Percentiles rank a stretch among this genome's conserved stretches.
Conservation (phyloP, 1,140 invertebrate genomes). For the Drosophila persimilis region DNA sequence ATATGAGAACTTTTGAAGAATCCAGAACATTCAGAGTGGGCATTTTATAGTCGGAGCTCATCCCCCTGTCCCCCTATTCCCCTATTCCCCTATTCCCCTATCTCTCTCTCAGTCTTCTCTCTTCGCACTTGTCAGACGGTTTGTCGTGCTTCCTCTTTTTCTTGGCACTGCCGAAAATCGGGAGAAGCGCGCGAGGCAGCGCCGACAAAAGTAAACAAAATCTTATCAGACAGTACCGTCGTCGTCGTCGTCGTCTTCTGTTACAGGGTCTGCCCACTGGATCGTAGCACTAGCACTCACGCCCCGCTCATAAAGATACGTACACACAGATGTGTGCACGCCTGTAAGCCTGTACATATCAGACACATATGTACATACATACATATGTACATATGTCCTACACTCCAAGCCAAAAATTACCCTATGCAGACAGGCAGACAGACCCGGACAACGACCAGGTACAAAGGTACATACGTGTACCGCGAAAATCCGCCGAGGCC, state of each 20-base stretch:
- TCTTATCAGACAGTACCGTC: conserved; percentile 35
- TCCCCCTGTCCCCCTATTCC: not conserved
- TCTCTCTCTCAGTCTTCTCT: conserved; percentile 1
- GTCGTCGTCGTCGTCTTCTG: not conserved
- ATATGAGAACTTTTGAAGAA: not conserved
- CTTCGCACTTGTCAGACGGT: conserved; percentile 5
- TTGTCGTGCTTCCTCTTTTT: conserved; percentile 22
- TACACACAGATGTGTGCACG: conserved; percentile 15
- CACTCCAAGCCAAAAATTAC: too few relatives aligned
- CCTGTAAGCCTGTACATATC: too few relatives aligned
- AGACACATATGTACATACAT: too few relatives aligned
- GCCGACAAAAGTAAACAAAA: conserved; percentile 47
- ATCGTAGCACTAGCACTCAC: conserved; percentile 34
- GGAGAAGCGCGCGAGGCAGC: conserved; percentile 40
- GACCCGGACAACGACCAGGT: too few relatives aligned
- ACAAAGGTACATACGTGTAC: too few relatives aligned
- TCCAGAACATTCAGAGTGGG: not conserved
- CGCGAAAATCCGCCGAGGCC: too few relatives aligned
- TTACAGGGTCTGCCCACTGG: too few relatives aligned
- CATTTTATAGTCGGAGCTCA: not conserved
- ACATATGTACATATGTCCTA: too few relatives aligned
- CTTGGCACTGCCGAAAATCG: conserved; percentile 40
- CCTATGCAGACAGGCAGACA: too few relatives aligned
- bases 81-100: not conserved
- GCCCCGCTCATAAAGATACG: conserved; percentile 46